Percentiles rank a stretch among this genome's conserved stretches.
Conservation (phyloP, 2,113 vertebrate species). For the Psammodynastes pulverulentus region DNA sequence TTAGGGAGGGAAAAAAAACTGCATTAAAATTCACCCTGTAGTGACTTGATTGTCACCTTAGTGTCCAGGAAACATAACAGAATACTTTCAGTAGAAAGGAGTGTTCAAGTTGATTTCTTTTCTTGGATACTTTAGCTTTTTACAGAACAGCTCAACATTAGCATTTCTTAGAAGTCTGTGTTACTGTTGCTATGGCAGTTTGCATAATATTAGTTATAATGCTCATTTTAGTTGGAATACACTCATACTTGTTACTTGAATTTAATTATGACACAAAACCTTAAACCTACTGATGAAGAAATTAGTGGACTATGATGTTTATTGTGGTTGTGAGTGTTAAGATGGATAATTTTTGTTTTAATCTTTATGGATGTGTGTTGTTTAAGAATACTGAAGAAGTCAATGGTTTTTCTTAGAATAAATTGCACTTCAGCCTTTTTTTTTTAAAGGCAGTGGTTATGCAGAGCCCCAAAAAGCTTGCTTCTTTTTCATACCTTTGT, state of each 20-base stretch:
- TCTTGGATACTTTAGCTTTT: conserved; percentile 41
- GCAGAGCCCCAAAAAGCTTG: neutral
- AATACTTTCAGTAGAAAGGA: conserved; percentile 16
- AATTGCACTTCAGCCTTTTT: neutral
- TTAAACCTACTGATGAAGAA: conserved; percentile 24
- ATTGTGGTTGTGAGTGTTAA: neutral
- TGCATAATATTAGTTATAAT: conserved; percentile 54
- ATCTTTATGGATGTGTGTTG: neutral
- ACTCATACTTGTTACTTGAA: conserved; percentile 37
- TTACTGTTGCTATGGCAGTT: conserved; percentile 55
- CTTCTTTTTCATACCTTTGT: neutral
- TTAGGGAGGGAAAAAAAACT: too few relatives aligned
- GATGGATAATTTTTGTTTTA: accelerated
- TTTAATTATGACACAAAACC: conserved; percentile 47
- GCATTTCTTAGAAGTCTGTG: conserved; percentile 56
- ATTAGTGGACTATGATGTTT: neutral
- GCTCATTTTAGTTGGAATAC: conserved; percentile 62
- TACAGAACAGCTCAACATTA: conserved; percentile 56
- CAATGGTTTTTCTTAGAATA: neutral
- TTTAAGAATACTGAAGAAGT: neutral
- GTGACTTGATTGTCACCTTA: neutral
- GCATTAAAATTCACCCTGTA: neutral
- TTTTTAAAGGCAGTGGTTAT: neutral
- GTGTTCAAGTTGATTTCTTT: conserved; percentile 33
- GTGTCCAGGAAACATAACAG: neutral